Evolutionary conservation across 1,140 invertebrate genomes (phyloP).

Genomic region (Drosophila saltans): DNA sequence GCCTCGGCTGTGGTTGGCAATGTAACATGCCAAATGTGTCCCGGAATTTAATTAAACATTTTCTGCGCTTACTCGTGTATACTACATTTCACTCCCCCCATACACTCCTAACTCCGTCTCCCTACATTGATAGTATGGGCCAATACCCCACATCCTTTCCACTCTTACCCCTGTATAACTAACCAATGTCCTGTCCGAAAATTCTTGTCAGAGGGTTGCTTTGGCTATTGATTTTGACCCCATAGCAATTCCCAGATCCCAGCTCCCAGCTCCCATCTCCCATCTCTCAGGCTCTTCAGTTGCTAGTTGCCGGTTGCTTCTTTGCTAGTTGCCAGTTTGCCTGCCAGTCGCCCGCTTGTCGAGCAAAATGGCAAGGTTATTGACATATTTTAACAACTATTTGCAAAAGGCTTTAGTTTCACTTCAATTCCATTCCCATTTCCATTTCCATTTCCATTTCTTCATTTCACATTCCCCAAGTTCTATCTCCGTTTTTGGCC

Average conservation of each 20-base stretch:
- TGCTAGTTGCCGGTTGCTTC: not conserved
- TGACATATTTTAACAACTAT: constrained; percentile 81
- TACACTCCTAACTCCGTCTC: not conserved
- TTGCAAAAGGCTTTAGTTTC: constrained; percentile 80
- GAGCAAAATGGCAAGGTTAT: constrained; percentile 69
- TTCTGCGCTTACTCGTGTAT: constrained; percentile 78
- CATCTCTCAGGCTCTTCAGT: not conserved
- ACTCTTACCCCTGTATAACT: not conserved
- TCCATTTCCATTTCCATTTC: constrained; percentile 15
- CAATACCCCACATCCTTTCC: too few relatives aligned
- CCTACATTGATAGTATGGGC: not conserved
- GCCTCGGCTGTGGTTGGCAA: constrained; percentile 63
- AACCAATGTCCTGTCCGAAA: constrained; percentile 55
- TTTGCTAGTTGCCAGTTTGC: too few relatives aligned
- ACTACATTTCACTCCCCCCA: constrained; percentile 32
- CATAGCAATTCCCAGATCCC: constrained; percentile 2
- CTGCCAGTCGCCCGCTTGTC: constrained; percentile 6
- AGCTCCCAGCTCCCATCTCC: not conserved
- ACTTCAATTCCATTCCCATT: constrained; percentile 65
- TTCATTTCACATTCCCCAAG: not conserved
- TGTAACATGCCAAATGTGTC: constrained; percentile 81
- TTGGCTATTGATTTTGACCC: constrained; percentile 59
- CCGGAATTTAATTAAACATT: constrained; percentile 81
- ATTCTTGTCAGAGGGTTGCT: constrained; percentile 54
- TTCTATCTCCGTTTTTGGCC: constrained; percentile 12